Base-by-base conservation (phyloP, 2,797 vertebrate genomes). In the Furcifer pardalis region DNA sequence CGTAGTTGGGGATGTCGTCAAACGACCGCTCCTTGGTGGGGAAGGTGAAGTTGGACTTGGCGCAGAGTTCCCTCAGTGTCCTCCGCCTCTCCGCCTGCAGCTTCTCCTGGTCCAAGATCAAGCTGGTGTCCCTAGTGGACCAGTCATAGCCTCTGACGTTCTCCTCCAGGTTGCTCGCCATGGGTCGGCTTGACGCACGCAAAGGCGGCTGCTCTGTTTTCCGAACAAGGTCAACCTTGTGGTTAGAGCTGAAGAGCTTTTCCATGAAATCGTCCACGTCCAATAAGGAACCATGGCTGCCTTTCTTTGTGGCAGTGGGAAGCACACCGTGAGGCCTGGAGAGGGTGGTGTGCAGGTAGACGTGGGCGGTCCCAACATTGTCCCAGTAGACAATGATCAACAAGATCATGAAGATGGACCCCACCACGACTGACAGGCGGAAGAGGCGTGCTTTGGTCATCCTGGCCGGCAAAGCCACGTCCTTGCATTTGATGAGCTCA, bases 371-470 rank as follows among this genome's bases (percentile, higher is more conserved):
- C 19, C 98, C 98, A 19, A 99, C 97, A 0, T 97, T 98, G 86
- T 99, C 98, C 98, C 98, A 99, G 93, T 99, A 99, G 71, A 98
- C 97, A 44, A 99, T 99, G 90, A 99, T 99, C 82, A 99, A 94
- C 7, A 99, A 96, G 90, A 99, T 97, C 97, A 98, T 99, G 93
- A 98, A 97, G 83, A 96, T 94, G 0, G 98, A 98, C 76, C 98
- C 97, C 90, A 99, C 94, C 78, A 97, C 97, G 87, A 99, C 95
- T 85, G 98, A 98, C 83, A 98, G 95, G 88, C 97, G 98, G 91
- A 99, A 97, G 83, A 98, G 96, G 89, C 97, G 97, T 0, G 97
- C 96, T 86, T 97, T 98, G 94, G 96, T 97, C 99, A 99, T 99
- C 84, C 96, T 96, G 96, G 81, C 89, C 74, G 87, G 60, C 37